Conservation (phyloP, 1,140 invertebrate genomes). For the Amphibalanus amphitrite region DNA sequence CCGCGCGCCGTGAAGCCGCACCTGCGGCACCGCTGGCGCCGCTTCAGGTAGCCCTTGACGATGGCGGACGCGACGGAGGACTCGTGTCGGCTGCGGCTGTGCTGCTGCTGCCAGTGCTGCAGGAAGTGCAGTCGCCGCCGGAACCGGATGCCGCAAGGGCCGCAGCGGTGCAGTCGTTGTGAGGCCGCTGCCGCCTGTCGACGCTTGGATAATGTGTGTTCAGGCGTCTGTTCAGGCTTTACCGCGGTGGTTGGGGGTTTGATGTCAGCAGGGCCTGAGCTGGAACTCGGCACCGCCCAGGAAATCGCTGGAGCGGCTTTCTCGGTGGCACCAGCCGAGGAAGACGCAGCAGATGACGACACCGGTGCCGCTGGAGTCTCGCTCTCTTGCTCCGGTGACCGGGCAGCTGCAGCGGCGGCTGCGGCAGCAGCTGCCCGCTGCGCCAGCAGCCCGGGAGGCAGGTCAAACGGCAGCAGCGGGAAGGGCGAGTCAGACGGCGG, state of each 20-base stretch:
- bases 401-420: constrained; percentile 7
- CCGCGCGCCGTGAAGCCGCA: constrained; percentile 44
- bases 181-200: constrained; percentile 17
- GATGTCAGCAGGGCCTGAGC: no score
- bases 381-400: no score
- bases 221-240: not conserved
- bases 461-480: not conserved
- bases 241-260: no score
- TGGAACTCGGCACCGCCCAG: no score
- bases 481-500: no score
- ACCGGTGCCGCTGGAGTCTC: no score
- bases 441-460: not conserved
- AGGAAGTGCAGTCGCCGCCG: constrained; percentile 25
- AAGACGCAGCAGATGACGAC: not conserved
- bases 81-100: constrained; percentile 19
- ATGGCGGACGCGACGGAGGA: constrained; percentile 11
- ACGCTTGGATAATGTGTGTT: constrained; percentile 6
- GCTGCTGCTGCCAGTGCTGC: constrained; percentile 26
- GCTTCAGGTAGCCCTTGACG: constrained; percentile 11
- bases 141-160: constrained; percentile 30
- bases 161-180: no score
- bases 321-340: not conserved
- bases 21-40: constrained; percentile 38
- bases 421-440: constrained; percentile 1
- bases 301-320: no score